A percentile compares a stretch with the other conserved stretches of the same genome.
Conservation (phyloP, 53 echinoderm and acorn worm species). For the Paracentrotus lividus region DNA sequence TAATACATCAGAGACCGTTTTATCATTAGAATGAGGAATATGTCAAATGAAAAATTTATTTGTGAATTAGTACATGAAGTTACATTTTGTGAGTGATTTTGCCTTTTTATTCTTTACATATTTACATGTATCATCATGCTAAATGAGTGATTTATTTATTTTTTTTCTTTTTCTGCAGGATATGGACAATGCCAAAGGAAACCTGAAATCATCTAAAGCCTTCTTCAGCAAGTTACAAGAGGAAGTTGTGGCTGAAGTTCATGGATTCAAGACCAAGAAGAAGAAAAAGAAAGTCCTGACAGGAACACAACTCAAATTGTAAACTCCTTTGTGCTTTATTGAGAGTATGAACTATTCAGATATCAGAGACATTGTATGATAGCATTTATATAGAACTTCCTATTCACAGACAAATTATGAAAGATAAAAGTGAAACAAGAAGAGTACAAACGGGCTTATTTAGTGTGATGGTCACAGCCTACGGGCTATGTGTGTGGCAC, state of each 20-base stretch:
- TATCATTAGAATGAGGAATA: no score
- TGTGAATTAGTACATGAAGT: neutral
- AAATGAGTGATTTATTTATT: neutral
- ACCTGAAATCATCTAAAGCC: constrained; percentile 90
- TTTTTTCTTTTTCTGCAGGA: constrained; percentile 56
- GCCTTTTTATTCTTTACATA: neutral
- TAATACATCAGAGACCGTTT: no score
- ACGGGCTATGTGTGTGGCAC: no score
- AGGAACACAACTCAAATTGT: constrained; percentile 59
- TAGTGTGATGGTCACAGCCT: no score
- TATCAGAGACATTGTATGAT: no score
- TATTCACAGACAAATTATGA: no score
- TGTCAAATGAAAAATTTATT: no score
- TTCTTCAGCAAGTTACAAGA: constrained; percentile 97
- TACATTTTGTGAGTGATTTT: neutral
- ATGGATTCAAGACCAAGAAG: constrained; percentile 77
- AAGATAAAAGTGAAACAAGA: no score
- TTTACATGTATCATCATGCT: neutral
- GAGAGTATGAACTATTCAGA: neutral
- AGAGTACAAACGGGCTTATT: no score
- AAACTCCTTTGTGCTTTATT: neutral
- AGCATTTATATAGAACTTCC: no score
- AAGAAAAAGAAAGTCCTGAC: constrained; percentile 68
- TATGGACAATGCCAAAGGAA: constrained; percentile 71
- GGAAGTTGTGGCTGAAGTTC: constrained; percentile 85